Evolutionary conservation across 2,113 vertebrate species (phyloP).

Genomic region (Notothenia rossii): DNA sequence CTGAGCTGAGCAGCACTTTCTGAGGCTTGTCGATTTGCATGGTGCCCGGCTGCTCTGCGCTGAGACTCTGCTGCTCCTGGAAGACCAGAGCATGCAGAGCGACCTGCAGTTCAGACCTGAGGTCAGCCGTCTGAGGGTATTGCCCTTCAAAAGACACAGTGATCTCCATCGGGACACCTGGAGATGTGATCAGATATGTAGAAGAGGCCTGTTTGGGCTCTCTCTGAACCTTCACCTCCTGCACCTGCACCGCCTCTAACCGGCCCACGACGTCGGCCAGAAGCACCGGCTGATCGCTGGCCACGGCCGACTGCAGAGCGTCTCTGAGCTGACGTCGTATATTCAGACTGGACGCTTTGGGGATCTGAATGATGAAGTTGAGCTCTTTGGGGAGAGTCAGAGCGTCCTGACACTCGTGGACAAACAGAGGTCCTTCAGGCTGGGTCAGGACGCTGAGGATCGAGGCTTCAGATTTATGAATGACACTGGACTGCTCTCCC

Average conservation of each 20-base stretch:
- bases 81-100: conserved; percentile 86
- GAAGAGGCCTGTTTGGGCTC: conserved; percentile 80
- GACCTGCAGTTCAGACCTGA: conserved; percentile 85
- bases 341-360: conserved; percentile 76
- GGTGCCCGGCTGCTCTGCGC: conserved; percentile 76
- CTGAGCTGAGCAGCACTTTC: conserved; percentile 55
- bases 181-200: conserved; percentile 86
- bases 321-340: conserved; percentile 84
- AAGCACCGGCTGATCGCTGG: conserved; percentile 82
- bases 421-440: conserved; percentile 52
- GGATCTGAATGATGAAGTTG: conserved; percentile 74
- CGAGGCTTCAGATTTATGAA: conserved; percentile 61
- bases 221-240: conserved; percentile 78
- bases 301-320: conserved; percentile 84
- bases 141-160: conserved; percentile 84
- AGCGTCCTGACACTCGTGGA: conserved; percentile 75
- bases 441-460: conserved; percentile 71
- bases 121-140: conserved; percentile 84
- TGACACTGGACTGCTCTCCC: conserved; percentile 72
- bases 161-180: conserved; percentile 83
- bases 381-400: conserved; percentile 84
- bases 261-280: conserved; percentile 84
- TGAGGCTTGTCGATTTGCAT: conserved; percentile 55
- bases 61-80: conserved; percentile 84
- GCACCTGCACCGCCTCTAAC: conserved; percentile 82